Percentiles rank a stretch among this genome's conserved stretches.
Conservation (phyloP, 2,888 invertebrate genomes). For the Limnephilus auricula region DNA sequence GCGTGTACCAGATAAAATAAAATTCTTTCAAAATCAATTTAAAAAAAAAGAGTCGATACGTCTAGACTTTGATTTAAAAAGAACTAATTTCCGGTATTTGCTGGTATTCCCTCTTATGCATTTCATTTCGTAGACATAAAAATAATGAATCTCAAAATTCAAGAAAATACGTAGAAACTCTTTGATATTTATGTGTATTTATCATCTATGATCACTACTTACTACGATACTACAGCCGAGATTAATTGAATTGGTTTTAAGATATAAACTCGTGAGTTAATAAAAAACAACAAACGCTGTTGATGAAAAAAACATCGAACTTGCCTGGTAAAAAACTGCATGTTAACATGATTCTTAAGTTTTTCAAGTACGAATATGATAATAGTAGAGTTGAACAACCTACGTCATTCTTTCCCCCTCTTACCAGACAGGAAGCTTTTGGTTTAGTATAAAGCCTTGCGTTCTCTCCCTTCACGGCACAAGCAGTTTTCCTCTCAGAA, state of each 20-base stretch:
- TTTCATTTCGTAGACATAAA: too few species aligned
- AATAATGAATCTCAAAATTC: too few species aligned
- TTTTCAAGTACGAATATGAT: not conserved
- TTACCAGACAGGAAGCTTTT: not conserved
- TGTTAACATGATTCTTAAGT: not conserved
- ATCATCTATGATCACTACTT: not conserved
- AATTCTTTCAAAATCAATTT: too few species aligned
- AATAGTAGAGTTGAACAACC: not conserved
- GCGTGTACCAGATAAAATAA: too few species aligned
- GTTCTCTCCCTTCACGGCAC: not conserved
- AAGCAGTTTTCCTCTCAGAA: conserved; percentile 54
- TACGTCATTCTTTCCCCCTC: not conserved
- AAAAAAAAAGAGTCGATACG: too few species aligned
- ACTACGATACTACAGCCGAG: not conserved
- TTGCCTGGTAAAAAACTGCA: not conserved
- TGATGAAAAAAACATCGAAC: not conserved
- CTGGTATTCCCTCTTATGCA: too few species aligned
- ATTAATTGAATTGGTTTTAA: not conserved
- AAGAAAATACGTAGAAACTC: too few species aligned
- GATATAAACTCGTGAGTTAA: not conserved
- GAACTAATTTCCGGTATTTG: too few species aligned
- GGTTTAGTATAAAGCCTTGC: conserved; percentile 9
- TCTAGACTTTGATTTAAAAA: too few species aligned
- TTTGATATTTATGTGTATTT: not conserved
- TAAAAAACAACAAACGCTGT: not conserved